Conservation (phyloP, 2,888 invertebrate species). For the Smittia sp. region DNA sequence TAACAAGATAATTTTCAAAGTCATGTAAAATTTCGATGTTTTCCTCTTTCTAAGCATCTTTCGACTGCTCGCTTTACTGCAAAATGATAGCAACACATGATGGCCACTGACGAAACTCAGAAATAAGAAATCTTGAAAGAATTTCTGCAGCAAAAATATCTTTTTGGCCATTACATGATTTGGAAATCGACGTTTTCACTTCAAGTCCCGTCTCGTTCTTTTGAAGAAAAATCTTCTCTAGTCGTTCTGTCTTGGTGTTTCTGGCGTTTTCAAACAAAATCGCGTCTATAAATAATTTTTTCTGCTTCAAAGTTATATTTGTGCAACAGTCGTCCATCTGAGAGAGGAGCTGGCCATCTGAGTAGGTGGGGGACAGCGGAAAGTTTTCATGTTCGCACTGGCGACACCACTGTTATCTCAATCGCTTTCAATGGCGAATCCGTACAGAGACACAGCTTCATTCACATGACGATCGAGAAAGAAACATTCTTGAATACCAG, state of each 20-base stretch:
- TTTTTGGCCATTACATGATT: slow-evolving; percentile 37
- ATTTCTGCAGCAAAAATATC: slow-evolving; percentile 30
- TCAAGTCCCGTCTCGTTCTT: slow-evolving; percentile 22
- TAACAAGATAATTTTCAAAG: slow-evolving; percentile 35
- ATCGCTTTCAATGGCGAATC: slow-evolving; percentile 10
- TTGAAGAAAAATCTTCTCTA: slow-evolving; percentile 23
- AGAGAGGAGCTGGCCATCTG: background rate
- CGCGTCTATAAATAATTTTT: slow-evolving; percentile 15
- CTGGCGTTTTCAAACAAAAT: slow-evolving; percentile 13
- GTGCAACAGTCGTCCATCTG: slow-evolving; percentile 36
- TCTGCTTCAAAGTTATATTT: slow-evolving; percentile 38
- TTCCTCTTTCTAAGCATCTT: background rate
- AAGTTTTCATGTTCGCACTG: background rate
- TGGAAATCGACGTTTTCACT: slow-evolving; percentile 13
- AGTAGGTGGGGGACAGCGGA: background rate
- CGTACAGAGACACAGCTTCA: background rate
- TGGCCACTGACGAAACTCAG: background rate
- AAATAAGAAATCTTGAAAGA: slow-evolving; percentile 28
- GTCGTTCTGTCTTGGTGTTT: background rate
- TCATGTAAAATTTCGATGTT: slow-evolving; percentile 37
- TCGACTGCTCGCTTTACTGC: background rate
- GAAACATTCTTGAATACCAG: slow-evolving; percentile 8
- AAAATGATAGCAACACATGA: background rate
- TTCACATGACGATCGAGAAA: slow-evolving; percentile 27
- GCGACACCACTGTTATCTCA: slow-evolving; percentile 26